Conservation (phyloP, 2,888 invertebrate genomes). For the Sclerodermus sp. region DNA sequence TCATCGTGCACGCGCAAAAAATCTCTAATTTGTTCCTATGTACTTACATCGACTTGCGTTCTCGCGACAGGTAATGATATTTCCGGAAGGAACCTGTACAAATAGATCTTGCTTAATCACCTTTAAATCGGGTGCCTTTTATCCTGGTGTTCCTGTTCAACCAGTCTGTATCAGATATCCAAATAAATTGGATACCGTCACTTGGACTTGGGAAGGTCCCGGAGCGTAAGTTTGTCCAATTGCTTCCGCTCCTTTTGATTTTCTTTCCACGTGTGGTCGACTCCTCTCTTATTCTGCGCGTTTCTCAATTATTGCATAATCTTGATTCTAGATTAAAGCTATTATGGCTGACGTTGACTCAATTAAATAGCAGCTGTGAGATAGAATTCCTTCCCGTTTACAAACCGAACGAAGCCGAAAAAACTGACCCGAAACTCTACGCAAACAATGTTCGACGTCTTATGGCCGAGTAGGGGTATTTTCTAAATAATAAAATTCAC, state of each 20-base stretch:
- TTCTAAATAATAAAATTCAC: background rate
- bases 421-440: conserved; percentile 82
- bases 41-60: no score
- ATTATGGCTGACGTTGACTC: conserved; percentile 86
- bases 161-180: conserved; percentile 91
- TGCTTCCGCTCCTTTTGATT: no score
- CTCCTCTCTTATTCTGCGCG: no score
- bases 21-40: no score
- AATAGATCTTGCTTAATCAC: conserved; percentile 89
- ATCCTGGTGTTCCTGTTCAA: conserved; percentile 93
- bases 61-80: conserved; percentile 75
- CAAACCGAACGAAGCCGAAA: conserved; percentile 83
- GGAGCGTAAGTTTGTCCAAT: conserved; percentile 93
- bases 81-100: conserved; percentile 96
- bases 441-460: conserved; percentile 86
- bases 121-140: conserved; percentile 91
- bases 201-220: conserved; percentile 95
- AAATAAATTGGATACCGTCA: conserved; percentile 84
- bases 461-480: conserved; percentile 80
- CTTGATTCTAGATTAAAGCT: conserved; percentile 75
- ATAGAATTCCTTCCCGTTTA: conserved; percentile 93
- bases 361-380: conserved; percentile 84
- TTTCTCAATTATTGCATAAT: no score
- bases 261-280: no score
- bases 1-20: no score